phyloP scores from a whole-genome alignment of 2,113 vertebrate genomes.

The Amphilophus citrinellus region DNA sequence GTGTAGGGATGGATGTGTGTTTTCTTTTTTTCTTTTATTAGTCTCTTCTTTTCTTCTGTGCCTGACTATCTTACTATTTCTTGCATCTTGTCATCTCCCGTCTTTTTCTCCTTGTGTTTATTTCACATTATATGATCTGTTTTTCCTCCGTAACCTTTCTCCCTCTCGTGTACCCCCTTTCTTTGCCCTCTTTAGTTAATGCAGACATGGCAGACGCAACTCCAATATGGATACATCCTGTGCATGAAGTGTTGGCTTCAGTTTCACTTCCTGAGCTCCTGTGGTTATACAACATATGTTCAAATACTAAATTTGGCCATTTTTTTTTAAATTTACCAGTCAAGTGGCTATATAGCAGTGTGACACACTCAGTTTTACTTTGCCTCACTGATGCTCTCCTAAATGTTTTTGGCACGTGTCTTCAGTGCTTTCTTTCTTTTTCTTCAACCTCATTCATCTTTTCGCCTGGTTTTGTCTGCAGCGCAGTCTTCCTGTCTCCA shows the following conservation, averaged over 20 bases:
- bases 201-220: slow-evolving; percentile 19
- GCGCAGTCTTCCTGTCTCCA: not conserved
- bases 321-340: slow-evolving; percentile 5
- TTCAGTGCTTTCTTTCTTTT: slow-evolving; percentile 1
- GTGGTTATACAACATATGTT: slow-evolving; percentile 61
- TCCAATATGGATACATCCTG: slow-evolving; percentile 48
- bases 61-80: not conserved
- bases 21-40: not conserved
- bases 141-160: not conserved
- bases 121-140: not conserved
- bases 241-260: slow-evolving; percentile 52
- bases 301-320: slow-evolving; percentile 56
- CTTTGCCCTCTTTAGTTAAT: not conserved
- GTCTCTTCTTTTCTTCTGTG: not conserved
- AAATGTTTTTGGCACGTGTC: slow-evolving; percentile 31
- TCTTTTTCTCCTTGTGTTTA: not conserved
- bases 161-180: not conserved
- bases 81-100: not conserved
- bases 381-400: slow-evolving; percentile 19
- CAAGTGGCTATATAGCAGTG: slow-evolving; percentile 6
- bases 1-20: not conserved
- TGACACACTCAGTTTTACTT: slow-evolving; percentile 8
- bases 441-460: slow-evolving; percentile 53
- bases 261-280: slow-evolving; percentile 57
- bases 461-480: slow-evolving; percentile 24